phyloP scores from a whole-genome alignment of 2,888 invertebrate species.

The Ormia ochracea region DNA sequence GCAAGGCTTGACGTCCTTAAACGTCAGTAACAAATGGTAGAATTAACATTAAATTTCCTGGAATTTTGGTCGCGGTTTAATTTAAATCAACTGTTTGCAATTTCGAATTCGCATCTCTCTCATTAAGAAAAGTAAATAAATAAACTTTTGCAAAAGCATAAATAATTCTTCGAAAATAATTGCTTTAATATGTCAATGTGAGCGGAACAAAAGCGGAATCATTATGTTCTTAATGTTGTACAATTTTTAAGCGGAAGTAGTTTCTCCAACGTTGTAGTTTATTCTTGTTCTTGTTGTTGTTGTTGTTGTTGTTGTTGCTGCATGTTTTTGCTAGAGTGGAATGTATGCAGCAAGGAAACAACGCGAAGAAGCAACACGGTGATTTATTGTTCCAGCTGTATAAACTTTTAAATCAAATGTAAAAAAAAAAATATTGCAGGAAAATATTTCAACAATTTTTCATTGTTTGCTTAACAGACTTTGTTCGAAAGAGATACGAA shows the following conservation, averaged over 20 bases:
- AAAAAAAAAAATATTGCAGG: background rate
- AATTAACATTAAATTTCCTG: background rate
- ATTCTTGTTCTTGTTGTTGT: background rate
- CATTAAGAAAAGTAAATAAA: background rate
- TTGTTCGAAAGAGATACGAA: background rate
- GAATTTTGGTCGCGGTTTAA: background rate
- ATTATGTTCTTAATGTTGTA: background rate
- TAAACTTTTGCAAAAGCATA: constrained; percentile 2
- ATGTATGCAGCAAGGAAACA: background rate
- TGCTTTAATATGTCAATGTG: background rate
- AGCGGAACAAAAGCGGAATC: background rate
- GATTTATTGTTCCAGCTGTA: constrained; percentile 31
- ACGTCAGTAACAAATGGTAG: too few relatives aligned
- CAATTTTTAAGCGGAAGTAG: constrained; percentile 3
- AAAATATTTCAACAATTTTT: constrained; percentile 6
- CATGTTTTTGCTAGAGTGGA: background rate
- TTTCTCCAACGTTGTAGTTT: background rate
- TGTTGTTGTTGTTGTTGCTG: background rate
- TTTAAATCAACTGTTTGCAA: background rate
- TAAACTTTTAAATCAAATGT: constrained; percentile 7
- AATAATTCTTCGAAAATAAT: background rate
- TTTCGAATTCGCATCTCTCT: background rate
- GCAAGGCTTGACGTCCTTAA: too few relatives aligned
- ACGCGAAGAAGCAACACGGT: constrained; percentile 3
- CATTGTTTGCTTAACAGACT: background rate